Percentiles rank a stretch among this genome's conserved stretches.
These are phyloP conservation scores for Leptothorax acervorum DNA, from an alignment of 2,888 invertebrate species.

Conservation along the genomic window DNA sequence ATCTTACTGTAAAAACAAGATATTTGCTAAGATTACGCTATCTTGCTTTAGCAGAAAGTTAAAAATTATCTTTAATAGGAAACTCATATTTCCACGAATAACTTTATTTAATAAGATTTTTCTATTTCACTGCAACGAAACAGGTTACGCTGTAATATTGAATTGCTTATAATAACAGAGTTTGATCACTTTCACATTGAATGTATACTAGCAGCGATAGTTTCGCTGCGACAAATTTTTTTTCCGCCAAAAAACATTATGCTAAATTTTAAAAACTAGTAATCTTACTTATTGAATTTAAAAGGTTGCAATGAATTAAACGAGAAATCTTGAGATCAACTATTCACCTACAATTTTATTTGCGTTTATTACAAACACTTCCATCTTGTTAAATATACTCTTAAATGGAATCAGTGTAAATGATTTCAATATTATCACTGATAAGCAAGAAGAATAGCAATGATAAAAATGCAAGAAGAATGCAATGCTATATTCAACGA, in stretches of 20 bases:
- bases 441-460: not conserved
- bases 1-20: not conserved
- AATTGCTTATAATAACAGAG: slow-evolving; percentile 7
- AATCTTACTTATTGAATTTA: not conserved
- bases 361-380: not conserved
- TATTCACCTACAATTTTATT: not conserved
- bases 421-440: not conserved
- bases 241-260: not conserved
- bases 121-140: not conserved
- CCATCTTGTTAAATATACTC: not conserved
- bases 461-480: not conserved
- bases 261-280: not conserved
- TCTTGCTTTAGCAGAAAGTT: not conserved
- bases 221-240: not conserved
- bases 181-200: not conserved
- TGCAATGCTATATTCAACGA: not conserved
- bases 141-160: not conserved
- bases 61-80: not conserved
- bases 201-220: not conserved
- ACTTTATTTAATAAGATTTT: not conserved
- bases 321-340: not conserved
- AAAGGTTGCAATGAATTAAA: not conserved
- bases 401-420: not conserved
- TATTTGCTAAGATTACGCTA: not conserved
- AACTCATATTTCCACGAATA: not conserved